Evolutionary conservation across 2,797 vertebrate species (phyloP), one percentile per base, ranked within the genome.

Genomic region (Hyperoplus lanceolatus): DNA sequence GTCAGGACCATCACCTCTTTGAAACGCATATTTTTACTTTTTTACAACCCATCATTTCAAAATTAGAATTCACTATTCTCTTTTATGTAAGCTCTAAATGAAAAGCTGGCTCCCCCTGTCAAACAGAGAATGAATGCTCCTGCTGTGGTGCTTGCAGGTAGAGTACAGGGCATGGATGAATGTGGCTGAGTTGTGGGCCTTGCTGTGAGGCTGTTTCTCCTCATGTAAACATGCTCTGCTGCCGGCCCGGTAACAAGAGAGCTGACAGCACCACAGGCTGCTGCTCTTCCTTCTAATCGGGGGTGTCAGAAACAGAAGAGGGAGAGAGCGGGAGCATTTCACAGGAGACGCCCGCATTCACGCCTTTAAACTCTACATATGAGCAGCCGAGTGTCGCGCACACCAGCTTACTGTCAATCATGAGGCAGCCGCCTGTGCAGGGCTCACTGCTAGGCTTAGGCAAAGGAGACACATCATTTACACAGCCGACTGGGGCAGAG

Each of bases 401-500:
- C 80, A 88, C 69, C 55, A 88, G 84, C 80, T 36, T 70, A 68
- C 90, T 89, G 92, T 92, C 92, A 91, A 81, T 93, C 92, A 90
- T 4, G 46, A 70, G 72, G 87, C 90, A 77, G 14, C 86, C 75
- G 57, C 61, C 79, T 88, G 91, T 90, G 87, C 78, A 80, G 67
- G 54, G 58, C 84, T 87, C 83, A 79, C 85, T 78, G 84, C 84
- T 76, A 81, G 80, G 79, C 82, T 82, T 82, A 63, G 21, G 55
- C 67, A 83, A 74, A 78, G 60, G 48, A 91, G 65, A 90, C 80
- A 83, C 42, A 88, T 89, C 81, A 75, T 84, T 88, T 89, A 73
- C 82, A 88, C 90, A 82, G 55, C 61, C 66, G 80, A 87, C 73
- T 76, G 87, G 67, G 83, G 82, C 75, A 80, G 79, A 82, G 73